Conservation (phyloP, 2,888 invertebrate species). For the Urechis unicinctus region DNA sequence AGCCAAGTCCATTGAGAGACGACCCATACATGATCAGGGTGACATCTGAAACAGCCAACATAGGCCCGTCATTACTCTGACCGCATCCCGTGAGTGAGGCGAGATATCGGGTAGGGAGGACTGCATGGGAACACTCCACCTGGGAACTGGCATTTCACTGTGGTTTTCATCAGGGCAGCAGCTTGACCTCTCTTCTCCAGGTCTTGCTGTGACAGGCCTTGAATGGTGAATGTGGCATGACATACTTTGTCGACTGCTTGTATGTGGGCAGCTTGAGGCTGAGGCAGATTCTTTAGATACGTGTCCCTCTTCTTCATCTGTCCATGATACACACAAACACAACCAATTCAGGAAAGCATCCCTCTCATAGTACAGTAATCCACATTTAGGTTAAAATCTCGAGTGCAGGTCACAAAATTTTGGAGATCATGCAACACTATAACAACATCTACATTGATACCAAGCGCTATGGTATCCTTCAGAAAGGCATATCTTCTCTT, state of each 20-base stretch:
- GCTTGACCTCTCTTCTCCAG: not conserved
- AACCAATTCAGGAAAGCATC: no score
- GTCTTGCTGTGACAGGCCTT: not conserved
- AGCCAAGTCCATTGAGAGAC: conserved; percentile 48
- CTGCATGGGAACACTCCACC: no score
- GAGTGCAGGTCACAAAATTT: no score
- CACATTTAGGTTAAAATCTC: no score
- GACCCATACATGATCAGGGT: conserved; percentile 51
- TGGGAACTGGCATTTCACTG: not conserved
- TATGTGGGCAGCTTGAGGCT: conserved; percentile 1
- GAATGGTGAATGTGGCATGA: no score
- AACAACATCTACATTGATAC: no score
- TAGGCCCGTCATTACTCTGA: not conserved
- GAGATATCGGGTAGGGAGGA: no score
- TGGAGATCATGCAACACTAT: no score
- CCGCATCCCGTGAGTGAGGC: not conserved
- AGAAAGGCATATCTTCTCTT: no score
- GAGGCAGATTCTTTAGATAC: not conserved
- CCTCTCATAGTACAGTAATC: no score
- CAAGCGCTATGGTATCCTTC: no score
- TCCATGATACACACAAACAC: no score
- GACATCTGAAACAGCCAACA: conserved; percentile 16
- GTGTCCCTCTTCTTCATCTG: conserved; percentile 4
- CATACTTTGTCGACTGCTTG: not conserved
- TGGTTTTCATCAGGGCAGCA: not conserved